Evolutionary conservation across 2,113 vertebrate genomes (phyloP).

Genomic region (Genyomyrus donnyi): DNA sequence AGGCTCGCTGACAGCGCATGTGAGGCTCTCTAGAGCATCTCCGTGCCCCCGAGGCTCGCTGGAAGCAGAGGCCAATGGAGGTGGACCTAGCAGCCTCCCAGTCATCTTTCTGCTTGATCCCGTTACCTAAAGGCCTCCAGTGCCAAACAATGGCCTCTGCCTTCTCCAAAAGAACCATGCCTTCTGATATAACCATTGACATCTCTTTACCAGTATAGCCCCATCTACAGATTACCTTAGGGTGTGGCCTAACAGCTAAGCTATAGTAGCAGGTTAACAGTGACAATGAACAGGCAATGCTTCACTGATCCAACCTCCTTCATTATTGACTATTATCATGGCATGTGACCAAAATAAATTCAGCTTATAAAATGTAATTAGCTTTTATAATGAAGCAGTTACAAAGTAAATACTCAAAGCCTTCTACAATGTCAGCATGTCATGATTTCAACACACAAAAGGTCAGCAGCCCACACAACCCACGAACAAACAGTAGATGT

Average conservation of each 20-base stretch:
- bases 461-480: background rate
- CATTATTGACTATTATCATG: background rate
- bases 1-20: no score
- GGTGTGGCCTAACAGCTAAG: background rate
- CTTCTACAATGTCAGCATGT: background rate
- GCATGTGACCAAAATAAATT: background rate
- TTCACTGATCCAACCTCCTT: background rate
- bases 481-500: background rate
- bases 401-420: background rate
- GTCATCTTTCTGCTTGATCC: background rate
- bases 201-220: background rate
- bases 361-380: background rate
- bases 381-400: background rate
- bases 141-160: background rate
- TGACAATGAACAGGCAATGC: background rate
- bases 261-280: background rate
- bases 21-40: no score
- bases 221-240: background rate
- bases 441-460: background rate
- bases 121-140: background rate
- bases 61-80: no score
- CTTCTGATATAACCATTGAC: background rate
- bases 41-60: no score
- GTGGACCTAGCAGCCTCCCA: background rate
- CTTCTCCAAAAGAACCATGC: background rate